phyloP scores from a whole-genome alignment of 2,113 vertebrate species.

The Accipiter cooperii region DNA sequence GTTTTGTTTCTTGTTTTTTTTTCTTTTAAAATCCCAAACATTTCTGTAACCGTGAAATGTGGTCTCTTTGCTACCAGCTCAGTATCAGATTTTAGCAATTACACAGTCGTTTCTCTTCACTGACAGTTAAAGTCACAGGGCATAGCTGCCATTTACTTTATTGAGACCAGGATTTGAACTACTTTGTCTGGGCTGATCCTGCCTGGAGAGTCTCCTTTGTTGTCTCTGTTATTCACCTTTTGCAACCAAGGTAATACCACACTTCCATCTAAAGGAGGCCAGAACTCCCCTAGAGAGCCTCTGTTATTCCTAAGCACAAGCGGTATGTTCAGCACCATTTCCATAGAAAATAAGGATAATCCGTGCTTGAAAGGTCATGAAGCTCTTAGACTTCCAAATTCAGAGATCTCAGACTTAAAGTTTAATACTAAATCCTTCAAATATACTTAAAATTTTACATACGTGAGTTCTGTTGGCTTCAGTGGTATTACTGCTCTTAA shows the following conservation, averaged over 20 bases:
- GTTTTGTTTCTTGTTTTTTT: background rate
- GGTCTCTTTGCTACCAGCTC: background rate
- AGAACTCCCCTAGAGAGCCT: background rate
- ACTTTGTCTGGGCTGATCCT: background rate
- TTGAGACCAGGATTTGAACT: background rate
- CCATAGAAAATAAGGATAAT: constrained; percentile 24
- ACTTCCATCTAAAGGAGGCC: background rate
- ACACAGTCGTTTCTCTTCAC: background rate
- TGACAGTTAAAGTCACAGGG: constrained; percentile 20
- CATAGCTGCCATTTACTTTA: constrained; percentile 14
- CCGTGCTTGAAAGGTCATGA: background rate
- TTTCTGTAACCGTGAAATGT: background rate
- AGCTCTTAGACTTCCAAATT: constrained; percentile 11
- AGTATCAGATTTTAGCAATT: constrained; percentile 1
- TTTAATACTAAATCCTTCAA: background rate
- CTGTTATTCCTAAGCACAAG: background rate
- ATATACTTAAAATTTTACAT: constrained; percentile 5
- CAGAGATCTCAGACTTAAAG: background rate
- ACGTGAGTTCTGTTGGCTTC: background rate
- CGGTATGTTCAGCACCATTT: background rate
- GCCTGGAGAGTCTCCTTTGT: background rate
- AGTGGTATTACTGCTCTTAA: background rate
- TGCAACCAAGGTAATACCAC: background rate
- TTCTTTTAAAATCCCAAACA: background rate
- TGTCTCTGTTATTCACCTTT: background rate